Conservation (phyloP, 2,888 invertebrate genomes). For the Drosophila parthenogenetica region DNA sequence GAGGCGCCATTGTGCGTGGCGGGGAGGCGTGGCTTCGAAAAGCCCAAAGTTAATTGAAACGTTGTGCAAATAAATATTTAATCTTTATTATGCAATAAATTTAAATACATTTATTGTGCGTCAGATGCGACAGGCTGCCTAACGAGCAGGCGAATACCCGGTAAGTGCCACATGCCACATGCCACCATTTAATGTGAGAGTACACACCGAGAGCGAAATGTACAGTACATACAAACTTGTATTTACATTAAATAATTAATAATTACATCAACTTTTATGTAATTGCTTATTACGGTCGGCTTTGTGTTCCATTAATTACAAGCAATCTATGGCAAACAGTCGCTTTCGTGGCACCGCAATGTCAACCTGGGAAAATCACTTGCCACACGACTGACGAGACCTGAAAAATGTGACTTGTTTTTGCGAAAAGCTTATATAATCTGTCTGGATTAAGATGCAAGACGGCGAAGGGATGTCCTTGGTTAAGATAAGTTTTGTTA, state of each 20-base stretch:
- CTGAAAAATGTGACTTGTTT: not conserved
- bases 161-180: conserved; percentile 18
- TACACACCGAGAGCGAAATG: not conserved
- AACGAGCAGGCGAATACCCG: conserved; percentile 6
- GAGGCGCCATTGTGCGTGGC: conserved; percentile 11
- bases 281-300: conserved; percentile 73
- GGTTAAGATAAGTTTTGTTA: too few species aligned
- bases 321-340: conserved; percentile 17
- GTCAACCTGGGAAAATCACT: conserved; percentile 9
- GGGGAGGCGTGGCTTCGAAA: conserved; percentile 39
- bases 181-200: conserved; percentile 24
- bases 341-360: conserved; percentile 6
- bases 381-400: conserved; percentile 2
- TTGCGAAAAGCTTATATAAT: not conserved
- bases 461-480: not conserved
- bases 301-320: conserved; percentile 54
- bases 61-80: conserved; percentile 82
- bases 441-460: not conserved
- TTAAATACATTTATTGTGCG: conserved; percentile 79
- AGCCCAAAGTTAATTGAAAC: conserved; percentile 81
- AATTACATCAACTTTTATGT: conserved; percentile 78
- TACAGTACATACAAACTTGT: conserved; percentile 15
- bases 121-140: conserved; percentile 37
- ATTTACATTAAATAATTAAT: conserved; percentile 76
- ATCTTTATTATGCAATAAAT: conserved; percentile 81